phyloP scores from a whole-genome alignment of 2,797 vertebrate genomes.

The Cyprinella venusta region DNA sequence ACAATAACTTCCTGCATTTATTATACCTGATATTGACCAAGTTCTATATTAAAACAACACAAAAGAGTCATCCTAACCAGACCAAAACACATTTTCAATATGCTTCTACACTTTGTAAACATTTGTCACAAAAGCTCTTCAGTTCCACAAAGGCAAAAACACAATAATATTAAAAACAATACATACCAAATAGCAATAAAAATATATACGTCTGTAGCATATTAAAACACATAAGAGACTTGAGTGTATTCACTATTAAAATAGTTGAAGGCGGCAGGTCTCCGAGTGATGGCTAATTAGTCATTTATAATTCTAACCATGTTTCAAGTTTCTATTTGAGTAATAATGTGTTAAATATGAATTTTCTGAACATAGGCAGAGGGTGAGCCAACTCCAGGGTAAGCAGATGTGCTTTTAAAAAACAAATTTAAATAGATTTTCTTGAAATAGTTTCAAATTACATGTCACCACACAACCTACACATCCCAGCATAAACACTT shows the following conservation, averaged over 20 bases:
- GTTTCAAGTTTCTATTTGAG: not conserved
- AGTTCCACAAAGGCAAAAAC: not conserved
- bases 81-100: not conserved
- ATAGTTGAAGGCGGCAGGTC: not conserved
- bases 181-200: not conserved
- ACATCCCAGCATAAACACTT: not conserved
- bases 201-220: not conserved
- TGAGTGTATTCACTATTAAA: not conserved
- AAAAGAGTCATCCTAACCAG: not conserved
- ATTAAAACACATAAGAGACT: not conserved
- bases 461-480: too few species aligned
- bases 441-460: too few species aligned
- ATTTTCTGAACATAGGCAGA: not conserved
- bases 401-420: too few species aligned
- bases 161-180: not conserved
- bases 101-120: not conserved
- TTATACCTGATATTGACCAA: not conserved
- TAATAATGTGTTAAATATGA: not conserved
- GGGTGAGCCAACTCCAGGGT: too few species aligned
- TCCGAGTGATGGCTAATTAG: not conserved
- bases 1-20: not conserved
- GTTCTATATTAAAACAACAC: not conserved
- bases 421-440: too few species aligned
- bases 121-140: not conserved
- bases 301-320: not conserved